A percentile compares a stretch with the other conserved stretches of the same genome.
These are phyloP conservation scores for Narcine bancroftii DNA, from an alignment of 2,113 vertebrate genomes.

Conservation along the genomic window DNA sequence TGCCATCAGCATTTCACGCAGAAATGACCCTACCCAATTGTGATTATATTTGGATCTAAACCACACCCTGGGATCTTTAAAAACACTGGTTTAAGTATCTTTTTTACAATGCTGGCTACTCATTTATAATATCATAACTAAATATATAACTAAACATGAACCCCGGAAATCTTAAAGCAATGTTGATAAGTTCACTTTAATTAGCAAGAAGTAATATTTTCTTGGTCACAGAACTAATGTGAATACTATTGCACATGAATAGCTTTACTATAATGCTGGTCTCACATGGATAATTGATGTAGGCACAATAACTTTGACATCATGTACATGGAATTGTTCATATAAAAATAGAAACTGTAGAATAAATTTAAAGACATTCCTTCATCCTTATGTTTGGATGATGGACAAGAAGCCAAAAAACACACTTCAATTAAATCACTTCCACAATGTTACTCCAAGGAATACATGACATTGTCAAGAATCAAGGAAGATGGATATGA, in stretches of 20 bases:
- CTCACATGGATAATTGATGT: background rate
- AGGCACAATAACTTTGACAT: background rate
- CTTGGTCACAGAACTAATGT: background rate
- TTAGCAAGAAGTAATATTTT: background rate
- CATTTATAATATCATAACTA: background rate
- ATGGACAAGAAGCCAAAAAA: background rate
- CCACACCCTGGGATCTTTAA: background rate
- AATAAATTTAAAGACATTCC: background rate
- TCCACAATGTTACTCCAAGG: background rate
- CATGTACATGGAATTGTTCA: background rate
- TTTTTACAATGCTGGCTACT: background rate
- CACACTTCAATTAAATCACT: background rate
- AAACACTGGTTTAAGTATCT: background rate
- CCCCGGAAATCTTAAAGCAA: background rate
- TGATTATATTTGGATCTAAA: background rate
- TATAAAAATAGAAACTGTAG: background rate
- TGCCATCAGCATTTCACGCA: background rate
- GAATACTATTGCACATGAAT: background rate
- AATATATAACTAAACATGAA: too few species aligned
- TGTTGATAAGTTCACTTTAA: background rate
- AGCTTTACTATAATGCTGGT: background rate
- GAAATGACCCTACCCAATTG: background rate
- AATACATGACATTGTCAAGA: background rate
- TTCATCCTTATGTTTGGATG: background rate
- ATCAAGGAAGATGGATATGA: background rate